Conservation (phyloP, 2,113 vertebrate genomes). For the Epinephelus lanceolatus region DNA sequence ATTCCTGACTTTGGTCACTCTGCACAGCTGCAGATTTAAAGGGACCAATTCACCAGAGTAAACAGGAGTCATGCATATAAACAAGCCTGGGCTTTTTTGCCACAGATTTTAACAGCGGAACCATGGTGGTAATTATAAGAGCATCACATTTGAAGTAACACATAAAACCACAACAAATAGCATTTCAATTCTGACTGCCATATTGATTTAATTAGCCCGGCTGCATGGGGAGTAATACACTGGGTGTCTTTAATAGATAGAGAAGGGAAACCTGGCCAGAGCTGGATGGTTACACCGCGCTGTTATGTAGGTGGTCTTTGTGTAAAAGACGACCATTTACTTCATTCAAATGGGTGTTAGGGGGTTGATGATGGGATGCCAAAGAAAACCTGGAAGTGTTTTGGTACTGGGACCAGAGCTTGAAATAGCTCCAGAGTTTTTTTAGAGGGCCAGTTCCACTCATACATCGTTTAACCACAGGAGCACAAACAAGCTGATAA, state of each 20-base stretch:
- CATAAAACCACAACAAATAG: conserved; percentile 55
- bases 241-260: conserved; percentile 62
- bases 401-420: conserved; percentile 68
- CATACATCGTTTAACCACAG: conserved; percentile 62
- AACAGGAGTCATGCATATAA: conserved; percentile 73
- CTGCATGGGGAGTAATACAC: conserved; percentile 47
- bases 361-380: conserved; percentile 64
- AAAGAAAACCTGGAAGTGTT: conserved; percentile 82
- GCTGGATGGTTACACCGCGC: conserved; percentile 19
- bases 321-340: conserved; percentile 70
- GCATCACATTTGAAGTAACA: conserved; percentile 49
- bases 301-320: conserved; percentile 72
- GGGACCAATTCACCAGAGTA: conserved; percentile 59
- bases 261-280: conserved; percentile 47
- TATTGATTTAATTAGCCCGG: conserved; percentile 42
- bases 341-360: conserved; percentile 57
- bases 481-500: conserved; percentile 74
- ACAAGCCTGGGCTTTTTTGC: conserved; percentile 49
- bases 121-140: conserved; percentile 46
- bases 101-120: conserved; percentile 46
- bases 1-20: conserved; percentile 73
- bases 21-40: conserved; percentile 77
- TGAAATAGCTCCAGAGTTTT: conserved; percentile 78
- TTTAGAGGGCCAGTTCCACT: conserved; percentile 66
- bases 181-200: conserved; percentile 28